Evolutionary conservation across 2,888 invertebrate genomes (phyloP).

Genomic region (Euzophera pinguis): DNA sequence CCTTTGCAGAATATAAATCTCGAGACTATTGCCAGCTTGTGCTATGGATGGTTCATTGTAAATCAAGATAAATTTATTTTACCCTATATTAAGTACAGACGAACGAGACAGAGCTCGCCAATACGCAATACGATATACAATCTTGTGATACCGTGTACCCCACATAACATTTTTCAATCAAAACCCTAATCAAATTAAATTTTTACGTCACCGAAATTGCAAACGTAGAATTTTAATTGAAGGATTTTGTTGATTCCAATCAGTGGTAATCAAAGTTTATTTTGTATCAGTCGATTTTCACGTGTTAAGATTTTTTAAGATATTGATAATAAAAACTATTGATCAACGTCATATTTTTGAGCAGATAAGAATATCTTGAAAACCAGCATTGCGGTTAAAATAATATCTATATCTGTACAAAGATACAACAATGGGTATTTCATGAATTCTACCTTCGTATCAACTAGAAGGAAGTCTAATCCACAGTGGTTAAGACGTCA

Average conservation of each 20-base stretch:
- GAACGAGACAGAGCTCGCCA: no score
- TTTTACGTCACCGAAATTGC: background rate
- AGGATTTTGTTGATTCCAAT: background rate
- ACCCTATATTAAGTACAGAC: no score
- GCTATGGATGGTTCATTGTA: no score
- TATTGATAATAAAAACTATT: slow-evolving; percentile 1
- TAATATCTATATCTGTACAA: background rate
- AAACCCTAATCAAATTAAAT: background rate
- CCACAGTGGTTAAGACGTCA: background rate
- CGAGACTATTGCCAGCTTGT: no score
- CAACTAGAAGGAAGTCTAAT: background rate
- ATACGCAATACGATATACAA: no score
- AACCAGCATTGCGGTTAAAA: background rate
- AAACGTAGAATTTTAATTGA: background rate
- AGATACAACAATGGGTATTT: background rate
- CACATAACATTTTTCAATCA: no score
- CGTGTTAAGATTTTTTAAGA: background rate
- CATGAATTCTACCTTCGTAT: background rate
- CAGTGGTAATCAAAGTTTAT: background rate
- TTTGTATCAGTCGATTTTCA: background rate
- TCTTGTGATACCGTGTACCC: no score
- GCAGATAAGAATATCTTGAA: background rate
- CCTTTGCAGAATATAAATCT: no score
- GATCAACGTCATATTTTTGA: background rate
- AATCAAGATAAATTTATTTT: no score